These are phyloP conservation scores for Coranthus polyacanthus DNA, from an alignment of 2,797 vertebrate genomes.

Conservation along the genomic window DNA sequence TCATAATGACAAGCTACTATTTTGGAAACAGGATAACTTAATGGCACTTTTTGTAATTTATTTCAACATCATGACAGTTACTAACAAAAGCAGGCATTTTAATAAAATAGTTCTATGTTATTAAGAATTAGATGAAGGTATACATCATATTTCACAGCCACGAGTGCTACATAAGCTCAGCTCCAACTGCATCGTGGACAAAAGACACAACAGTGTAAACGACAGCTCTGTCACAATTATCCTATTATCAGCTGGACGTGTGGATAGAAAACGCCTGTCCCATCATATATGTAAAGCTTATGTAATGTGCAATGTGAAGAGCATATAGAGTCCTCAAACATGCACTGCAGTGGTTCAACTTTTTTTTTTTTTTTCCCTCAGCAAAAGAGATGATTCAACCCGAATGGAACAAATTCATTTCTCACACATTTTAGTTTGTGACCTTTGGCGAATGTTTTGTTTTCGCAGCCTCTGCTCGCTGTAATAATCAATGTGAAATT, in stretches of 20 bases:
- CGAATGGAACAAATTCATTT: conserved; percentile 26
- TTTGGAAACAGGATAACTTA: conserved; percentile 3
- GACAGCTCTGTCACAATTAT: not conserved
- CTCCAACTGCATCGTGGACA: not conserved
- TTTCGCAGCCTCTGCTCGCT: conserved; percentile 10
- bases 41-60: not conserved
- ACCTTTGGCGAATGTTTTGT: conserved; percentile 40
- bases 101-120: not conserved
- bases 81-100: not conserved
- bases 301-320: not conserved
- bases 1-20: not conserved
- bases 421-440: conserved; percentile 23
- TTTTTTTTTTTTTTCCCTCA: no score
- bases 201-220: not conserved
- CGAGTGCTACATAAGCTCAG: not conserved
- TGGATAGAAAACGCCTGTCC: not conserved
- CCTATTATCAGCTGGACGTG: not conserved
- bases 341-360: not conserved
- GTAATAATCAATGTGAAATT: conserved; percentile 37
- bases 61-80: not conserved
- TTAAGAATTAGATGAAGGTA: no score
- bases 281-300: not conserved
- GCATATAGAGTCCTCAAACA: not conserved
- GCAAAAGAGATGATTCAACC: conserved; percentile 7
- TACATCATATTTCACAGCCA: no score